These are phyloP conservation scores for Catostylus mosaicus DNA, from an alignment of 30 jellyfish, hydroid and myxozoan species.

Conservation along the genomic window DNA sequence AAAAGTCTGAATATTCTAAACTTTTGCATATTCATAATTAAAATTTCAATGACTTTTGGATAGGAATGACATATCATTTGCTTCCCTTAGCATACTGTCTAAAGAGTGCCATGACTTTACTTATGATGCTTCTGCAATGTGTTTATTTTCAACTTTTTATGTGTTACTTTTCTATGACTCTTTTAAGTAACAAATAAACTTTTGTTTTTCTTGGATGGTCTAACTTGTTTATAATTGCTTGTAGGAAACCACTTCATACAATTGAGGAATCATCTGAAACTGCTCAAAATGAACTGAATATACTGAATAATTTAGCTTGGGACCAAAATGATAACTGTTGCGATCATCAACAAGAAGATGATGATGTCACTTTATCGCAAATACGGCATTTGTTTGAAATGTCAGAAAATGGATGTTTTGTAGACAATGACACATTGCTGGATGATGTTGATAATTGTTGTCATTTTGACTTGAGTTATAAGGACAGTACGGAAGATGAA, in stretches of 20 bases:
- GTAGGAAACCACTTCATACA: constrained; percentile 75
- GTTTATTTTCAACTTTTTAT: no score
- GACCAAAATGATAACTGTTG: background rate
- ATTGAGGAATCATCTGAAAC: constrained; percentile 60
- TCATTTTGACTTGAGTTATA: background rate
- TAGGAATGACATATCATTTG: no score
- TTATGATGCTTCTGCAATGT: no score
- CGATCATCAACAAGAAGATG: constrained; percentile 2
- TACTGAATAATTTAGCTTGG: background rate
- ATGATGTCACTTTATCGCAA: constrained; percentile 1
- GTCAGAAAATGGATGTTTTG: background rate
- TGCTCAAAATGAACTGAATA: constrained; percentile 31
- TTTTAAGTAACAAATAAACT: no score
- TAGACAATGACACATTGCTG: background rate
- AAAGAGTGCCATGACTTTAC: no score
- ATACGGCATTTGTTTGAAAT: constrained; percentile 33
- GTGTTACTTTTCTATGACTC: no score
- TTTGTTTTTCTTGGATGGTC: no score
- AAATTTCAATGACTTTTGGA: no score
- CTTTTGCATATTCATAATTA: no score
- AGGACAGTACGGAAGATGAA: background rate
- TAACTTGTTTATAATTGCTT: background rate
- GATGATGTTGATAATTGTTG: background rate
- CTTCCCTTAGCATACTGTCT: no score
- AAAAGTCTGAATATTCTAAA: no score